These are phyloP conservation scores for Saccopteryx bilineata DNA, from an alignment of 2,113 vertebrate species.

Conservation along the genomic window DNA sequence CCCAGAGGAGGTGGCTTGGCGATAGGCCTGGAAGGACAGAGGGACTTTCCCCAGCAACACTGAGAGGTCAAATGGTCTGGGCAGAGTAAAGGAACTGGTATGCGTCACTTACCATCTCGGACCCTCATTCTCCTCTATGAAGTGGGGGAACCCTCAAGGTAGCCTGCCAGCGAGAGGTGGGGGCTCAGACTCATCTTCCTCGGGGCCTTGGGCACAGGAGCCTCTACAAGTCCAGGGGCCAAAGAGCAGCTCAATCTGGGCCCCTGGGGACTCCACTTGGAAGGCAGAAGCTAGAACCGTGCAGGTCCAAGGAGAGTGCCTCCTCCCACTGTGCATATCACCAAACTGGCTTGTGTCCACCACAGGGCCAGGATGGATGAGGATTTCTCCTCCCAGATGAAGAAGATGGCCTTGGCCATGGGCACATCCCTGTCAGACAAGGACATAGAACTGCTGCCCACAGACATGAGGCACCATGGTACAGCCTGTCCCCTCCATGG, in stretches of 20 bases:
- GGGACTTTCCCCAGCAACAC: accelerated
- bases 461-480: conserved; percentile 79
- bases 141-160: neutral
- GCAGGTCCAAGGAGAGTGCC: neutral
- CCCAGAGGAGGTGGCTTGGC: neutral
- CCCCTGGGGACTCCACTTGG: neutral
- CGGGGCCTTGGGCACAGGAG: neutral
- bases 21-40: neutral
- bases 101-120: accelerated
- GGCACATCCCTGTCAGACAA: conserved; percentile 82
- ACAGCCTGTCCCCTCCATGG: neutral
- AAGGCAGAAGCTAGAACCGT: accelerated
- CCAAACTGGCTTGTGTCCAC: neutral
- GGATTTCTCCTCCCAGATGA: conserved; percentile 77
- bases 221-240: neutral
- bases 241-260: accelerated
- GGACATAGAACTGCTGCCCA: conserved; percentile 77
- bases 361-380: conserved; percentile 70
- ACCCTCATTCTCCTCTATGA: neutral
- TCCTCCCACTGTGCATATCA: accelerated
- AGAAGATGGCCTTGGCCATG: conserved; percentile 83
- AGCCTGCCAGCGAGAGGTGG: neutral
- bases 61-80: neutral
- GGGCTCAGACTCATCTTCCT: accelerated
- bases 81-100: neutral